phyloP scores from a whole-genome alignment of 2,113 vertebrate genomes.

The Brienomyrus longianalis region DNA sequence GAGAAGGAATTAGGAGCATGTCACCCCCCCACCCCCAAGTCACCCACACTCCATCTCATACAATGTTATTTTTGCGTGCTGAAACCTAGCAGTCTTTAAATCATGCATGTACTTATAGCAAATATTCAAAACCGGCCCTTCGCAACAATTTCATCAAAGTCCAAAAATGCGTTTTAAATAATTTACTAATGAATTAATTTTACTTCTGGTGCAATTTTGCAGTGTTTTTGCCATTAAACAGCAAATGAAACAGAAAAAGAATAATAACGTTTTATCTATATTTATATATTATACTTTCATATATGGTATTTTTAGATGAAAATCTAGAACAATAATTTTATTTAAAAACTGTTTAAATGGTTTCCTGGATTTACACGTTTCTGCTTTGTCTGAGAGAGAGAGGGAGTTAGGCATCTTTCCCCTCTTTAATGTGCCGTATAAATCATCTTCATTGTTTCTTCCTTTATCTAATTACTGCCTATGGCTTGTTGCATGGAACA shows the following conservation, averaged over 20 bases:
- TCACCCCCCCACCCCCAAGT: background rate
- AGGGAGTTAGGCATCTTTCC: slow-evolving; percentile 51
- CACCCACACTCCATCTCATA: background rate
- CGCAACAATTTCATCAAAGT: background rate
- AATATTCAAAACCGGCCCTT: background rate
- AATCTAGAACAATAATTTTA: slow-evolving; percentile 9
- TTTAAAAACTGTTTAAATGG: slow-evolving; percentile 14
- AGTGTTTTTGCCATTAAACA: background rate
- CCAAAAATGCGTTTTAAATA: background rate
- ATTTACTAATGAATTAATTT: background rate
- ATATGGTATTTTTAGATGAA: background rate
- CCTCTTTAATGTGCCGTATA: slow-evolving; percentile 46
- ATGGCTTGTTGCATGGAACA: slow-evolving; percentile 48
- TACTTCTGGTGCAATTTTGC: background rate
- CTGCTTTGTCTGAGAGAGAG: slow-evolving; percentile 27
- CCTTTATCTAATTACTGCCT: slow-evolving; percentile 56
- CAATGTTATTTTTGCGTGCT: background rate
- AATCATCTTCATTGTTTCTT: slow-evolving; percentile 53
- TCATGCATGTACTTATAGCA: background rate
- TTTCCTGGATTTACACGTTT: slow-evolving; percentile 19
- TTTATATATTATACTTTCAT: background rate
- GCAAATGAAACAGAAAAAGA: background rate
- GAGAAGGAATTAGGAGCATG: background rate
- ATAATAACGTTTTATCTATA: background rate
- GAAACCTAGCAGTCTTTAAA: background rate